Conservation (phyloP, 2,888 invertebrate genomes). For the Latheticus oryzae region DNA sequence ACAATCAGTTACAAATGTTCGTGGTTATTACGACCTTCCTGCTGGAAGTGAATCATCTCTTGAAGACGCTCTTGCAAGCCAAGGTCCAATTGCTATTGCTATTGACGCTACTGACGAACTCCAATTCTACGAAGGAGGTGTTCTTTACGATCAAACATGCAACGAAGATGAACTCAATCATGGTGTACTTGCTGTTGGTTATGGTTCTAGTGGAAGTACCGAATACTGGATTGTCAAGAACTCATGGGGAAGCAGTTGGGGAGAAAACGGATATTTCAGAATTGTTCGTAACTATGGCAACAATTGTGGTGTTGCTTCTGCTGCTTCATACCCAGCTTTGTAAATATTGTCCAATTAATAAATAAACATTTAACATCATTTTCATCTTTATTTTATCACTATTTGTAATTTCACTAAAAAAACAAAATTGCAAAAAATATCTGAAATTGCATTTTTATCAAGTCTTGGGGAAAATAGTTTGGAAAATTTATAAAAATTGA, state of each 20-base stretch:
- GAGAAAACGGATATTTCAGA: constrained; percentile 29
- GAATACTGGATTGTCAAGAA: constrained; percentile 35
- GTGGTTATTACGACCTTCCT: constrained; percentile 73
- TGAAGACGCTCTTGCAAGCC: constrained; percentile 4
- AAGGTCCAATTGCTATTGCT: constrained; percentile 26
- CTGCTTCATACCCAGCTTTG: constrained; percentile 8
- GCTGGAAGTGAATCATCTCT: constrained; percentile 8
- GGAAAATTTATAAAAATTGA: no score
- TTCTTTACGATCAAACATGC: constrained; percentile 20
- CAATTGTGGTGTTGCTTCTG: constrained; percentile 78
- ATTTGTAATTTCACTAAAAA: no score
- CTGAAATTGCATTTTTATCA: no score
- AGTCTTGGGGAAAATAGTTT: no score
- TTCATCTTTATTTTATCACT: no score
- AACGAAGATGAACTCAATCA: constrained; percentile 2
- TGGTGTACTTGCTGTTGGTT: constrained; percentile 30
- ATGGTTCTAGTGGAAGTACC: constrained; percentile 3
- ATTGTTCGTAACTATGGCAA: constrained; percentile 16
- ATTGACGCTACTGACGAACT: constrained; percentile 14
- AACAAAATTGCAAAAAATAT: no score
- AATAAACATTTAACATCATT: no score
- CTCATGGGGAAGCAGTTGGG: constrained; percentile 28
- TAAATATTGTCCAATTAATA: no score
- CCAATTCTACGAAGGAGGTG: constrained; percentile 21
- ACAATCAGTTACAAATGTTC: constrained; percentile 51